These are phyloP conservation scores for Poeciliopsis gracilis DNA, from an alignment of 2,797 vertebrate genomes.

Conservation along the genomic window DNA sequence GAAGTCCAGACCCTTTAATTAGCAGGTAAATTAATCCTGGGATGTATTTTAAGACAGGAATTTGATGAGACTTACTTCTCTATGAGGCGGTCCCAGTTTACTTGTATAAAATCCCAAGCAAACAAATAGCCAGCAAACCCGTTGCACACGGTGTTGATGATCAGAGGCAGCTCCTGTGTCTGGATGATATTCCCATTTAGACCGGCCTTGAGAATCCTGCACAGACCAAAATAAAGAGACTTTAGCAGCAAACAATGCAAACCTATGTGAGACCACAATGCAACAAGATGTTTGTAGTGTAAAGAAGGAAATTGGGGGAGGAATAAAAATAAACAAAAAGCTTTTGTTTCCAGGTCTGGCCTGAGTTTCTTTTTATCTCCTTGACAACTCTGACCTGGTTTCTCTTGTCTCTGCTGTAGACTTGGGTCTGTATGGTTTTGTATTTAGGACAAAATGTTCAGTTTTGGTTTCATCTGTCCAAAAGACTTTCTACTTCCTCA, in stretches of 20 bases:
- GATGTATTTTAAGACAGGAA: background rate
- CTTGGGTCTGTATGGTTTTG: background rate
- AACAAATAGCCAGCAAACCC: constrained; percentile 87
- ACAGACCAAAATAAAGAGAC: background rate
- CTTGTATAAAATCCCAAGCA: constrained; percentile 95
- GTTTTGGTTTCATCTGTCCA: background rate
- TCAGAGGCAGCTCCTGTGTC: constrained; percentile 86
- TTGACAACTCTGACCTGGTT: background rate
- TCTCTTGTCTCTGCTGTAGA: background rate
- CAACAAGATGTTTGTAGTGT: background rate
- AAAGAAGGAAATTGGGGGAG: background rate
- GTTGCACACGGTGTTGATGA: constrained; percentile 82
- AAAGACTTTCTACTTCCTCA: background rate
- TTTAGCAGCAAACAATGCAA: background rate
- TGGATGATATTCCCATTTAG: constrained; percentile 84
- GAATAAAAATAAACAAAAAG: background rate
- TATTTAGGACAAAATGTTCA: background rate
- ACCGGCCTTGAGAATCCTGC: constrained; percentile 87
- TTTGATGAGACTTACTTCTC: constrained; percentile 83
- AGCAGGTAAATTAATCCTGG: background rate
- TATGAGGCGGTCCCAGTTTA: constrained; percentile 91
- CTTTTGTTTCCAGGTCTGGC: background rate
- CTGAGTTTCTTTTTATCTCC: background rate
- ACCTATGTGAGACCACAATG: background rate
- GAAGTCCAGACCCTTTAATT: background rate